Conservation (phyloP, 2,888 invertebrate genomes). For the Lasioglossum morio region DNA sequence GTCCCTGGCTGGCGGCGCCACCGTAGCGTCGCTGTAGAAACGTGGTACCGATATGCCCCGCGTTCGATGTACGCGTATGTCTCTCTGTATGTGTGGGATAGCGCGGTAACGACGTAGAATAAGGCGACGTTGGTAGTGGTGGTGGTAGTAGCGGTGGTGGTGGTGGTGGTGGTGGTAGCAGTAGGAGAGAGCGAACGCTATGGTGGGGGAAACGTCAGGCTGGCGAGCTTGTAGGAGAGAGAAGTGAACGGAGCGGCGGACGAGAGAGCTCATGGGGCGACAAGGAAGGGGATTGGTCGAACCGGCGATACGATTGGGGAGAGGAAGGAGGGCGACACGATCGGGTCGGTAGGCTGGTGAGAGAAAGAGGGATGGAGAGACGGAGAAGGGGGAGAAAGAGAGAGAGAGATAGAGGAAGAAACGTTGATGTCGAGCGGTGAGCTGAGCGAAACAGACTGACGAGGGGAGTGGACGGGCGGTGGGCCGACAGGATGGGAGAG, state of each 20-base stretch:
- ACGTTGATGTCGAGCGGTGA: slow-evolving; percentile 58
- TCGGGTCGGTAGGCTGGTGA: slow-evolving; percentile 53
- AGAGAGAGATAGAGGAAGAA: slow-evolving; percentile 66
- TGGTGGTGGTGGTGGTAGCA: not conserved
- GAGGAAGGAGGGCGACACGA: slow-evolving; percentile 65
- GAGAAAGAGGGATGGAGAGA: slow-evolving; percentile 51
- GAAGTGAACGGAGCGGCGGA: slow-evolving; percentile 50
- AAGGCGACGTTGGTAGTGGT: slow-evolving; percentile 43
- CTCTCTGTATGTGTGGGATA: slow-evolving; percentile 41
- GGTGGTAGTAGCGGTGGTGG: not conserved
- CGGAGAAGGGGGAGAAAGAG: slow-evolving; percentile 54
- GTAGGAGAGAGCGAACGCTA: not conserved
- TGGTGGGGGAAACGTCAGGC: slow-evolving; percentile 66
- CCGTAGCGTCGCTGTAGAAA: slow-evolving; percentile 63
- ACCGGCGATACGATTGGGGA: slow-evolving; percentile 54
- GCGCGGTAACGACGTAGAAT: slow-evolving; percentile 63
- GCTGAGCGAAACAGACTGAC: slow-evolving; percentile 55
- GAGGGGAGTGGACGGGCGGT: slow-evolving; percentile 61
- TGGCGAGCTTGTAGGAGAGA: slow-evolving; percentile 60
- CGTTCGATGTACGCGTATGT: slow-evolving; percentile 37
- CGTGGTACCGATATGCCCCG: slow-evolving; percentile 40
- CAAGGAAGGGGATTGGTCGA: slow-evolving; percentile 70
- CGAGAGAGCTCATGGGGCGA: slow-evolving; percentile 61
- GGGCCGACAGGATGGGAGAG: slow-evolving; percentile 61
- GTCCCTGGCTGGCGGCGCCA: slow-evolving; percentile 76